Evolutionary conservation across 2,888 invertebrate species (phyloP).

Genomic region (Lasioglossum marginatum): DNA sequence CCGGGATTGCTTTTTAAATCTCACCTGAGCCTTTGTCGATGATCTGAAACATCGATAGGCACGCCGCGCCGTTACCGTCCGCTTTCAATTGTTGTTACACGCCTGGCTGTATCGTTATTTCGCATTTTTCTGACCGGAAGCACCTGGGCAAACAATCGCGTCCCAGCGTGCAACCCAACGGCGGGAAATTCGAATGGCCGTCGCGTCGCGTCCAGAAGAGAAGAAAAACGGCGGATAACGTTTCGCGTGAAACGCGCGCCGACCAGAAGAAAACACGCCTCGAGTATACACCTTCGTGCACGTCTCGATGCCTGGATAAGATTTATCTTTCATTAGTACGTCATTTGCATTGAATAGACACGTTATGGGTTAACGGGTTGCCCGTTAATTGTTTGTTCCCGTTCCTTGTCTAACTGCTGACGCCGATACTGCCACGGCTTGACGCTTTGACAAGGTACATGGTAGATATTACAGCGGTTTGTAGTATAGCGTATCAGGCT

Average conservation of each 20-base stretch:
- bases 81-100: not conserved
- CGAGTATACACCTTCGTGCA: constrained; percentile 44
- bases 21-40: not conserved
- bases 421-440: constrained; percentile 58
- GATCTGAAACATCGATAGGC: not conserved
- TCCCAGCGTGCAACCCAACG: not conserved
- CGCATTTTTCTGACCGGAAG: not conserved
- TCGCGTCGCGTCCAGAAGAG: not conserved
- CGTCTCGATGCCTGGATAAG: constrained; percentile 66
- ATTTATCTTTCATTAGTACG: constrained; percentile 80
- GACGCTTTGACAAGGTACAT: constrained; percentile 75
- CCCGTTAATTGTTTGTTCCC: constrained; percentile 80
- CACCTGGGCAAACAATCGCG: not conserved
- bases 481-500: constrained; percentile 54
- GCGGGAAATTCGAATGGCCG: not conserved
- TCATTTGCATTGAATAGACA: constrained; percentile 78
- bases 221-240: constrained; percentile 9
- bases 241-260: constrained; percentile 36
- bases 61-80: not conserved
- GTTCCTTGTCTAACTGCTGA: constrained; percentile 61
- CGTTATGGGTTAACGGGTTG: constrained; percentile 74
- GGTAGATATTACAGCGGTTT: constrained; percentile 68
- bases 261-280: constrained; percentile 29
- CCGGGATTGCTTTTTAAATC: constrained; percentile 53
- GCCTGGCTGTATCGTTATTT: not conserved